Percentiles rank a stretch among this genome's conserved stretches.
Evolutionary conservation across 2,113 vertebrate genomes (phyloP).

Genomic region (Morone saxatilis): DNA sequence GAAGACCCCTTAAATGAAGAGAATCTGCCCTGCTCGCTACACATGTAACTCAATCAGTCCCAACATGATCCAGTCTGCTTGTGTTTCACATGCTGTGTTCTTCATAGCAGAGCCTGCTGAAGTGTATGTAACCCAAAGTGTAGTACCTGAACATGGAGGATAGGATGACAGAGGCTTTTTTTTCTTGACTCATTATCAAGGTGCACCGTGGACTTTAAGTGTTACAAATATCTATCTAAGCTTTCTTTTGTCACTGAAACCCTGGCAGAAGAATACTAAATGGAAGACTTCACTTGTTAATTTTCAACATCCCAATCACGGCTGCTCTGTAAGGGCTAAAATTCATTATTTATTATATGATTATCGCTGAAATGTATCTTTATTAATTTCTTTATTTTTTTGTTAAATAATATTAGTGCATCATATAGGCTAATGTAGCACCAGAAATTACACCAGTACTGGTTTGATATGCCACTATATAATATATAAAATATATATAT

Average conservation of each 20-base stretch:
- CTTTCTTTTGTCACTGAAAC: background rate
- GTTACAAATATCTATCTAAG: background rate
- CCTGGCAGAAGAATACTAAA: background rate
- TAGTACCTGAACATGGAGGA: background rate
- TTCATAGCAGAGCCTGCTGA: conserved; percentile 15
- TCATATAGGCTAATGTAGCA: background rate
- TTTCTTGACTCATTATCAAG: background rate
- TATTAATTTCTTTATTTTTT: too few species aligned
- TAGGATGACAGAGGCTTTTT: conserved; percentile 14
- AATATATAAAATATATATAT: too few species aligned
- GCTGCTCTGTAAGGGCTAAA: too few species aligned
- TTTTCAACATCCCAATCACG: background rate
- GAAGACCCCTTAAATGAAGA: conserved; percentile 24
- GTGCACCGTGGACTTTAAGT: background rate
- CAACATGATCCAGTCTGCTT: conserved; percentile 57
- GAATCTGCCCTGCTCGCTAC: conserved; percentile 13
- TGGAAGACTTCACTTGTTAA: background rate
- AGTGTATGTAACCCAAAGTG: conserved; percentile 9
- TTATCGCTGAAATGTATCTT: background rate
- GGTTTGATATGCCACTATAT: background rate
- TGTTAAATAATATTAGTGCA: background rate
- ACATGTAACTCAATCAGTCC: conserved; percentile 53
- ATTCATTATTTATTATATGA: background rate
- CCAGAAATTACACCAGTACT: background rate
- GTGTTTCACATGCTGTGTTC: conserved; percentile 45